These are phyloP conservation scores for Bombus confusus DNA, from an alignment of 1,140 invertebrate genomes.

Conservation along the genomic window DNA sequence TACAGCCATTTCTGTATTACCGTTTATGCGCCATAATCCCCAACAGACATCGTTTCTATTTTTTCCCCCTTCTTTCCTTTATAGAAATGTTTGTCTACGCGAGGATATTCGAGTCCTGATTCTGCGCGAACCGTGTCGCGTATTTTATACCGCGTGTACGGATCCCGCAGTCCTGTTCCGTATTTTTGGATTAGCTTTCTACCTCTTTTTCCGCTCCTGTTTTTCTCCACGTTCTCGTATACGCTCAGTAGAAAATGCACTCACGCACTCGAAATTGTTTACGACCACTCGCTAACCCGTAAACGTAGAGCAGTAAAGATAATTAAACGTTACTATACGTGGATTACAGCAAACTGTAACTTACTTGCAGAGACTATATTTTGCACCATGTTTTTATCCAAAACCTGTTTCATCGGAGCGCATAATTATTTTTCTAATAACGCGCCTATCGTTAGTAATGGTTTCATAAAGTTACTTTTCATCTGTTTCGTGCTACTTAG, in stretches of 20 bases:
- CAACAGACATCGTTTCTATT: neutral
- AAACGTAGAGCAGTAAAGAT: neutral
- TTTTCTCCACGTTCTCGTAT: neutral
- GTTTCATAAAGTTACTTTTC: neutral
- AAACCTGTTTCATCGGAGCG: neutral
- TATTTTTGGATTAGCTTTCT: neutral
- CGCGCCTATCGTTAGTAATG: neutral
- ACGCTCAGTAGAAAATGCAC: too few relatives aligned
- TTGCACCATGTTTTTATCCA: neutral
- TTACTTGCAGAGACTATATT: neutral
- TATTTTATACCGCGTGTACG: neutral
- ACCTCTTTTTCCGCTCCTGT: too few relatives aligned
- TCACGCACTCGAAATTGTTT: neutral
- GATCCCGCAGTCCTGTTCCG: neutral
- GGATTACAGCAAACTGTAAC: neutral
- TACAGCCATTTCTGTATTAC: conserved; percentile 16
- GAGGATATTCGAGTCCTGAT: neutral
- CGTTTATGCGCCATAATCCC: neutral
- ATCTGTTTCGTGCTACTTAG: too few relatives aligned
- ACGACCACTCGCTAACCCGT: neutral
- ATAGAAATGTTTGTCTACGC: neutral
- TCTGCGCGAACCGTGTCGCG: neutral
- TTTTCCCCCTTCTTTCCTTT: neutral
- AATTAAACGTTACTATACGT: neutral
- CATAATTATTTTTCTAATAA: neutral